Evolutionary conservation across 2,888 invertebrate genomes (phyloP).

Genomic region (Amblyjoppa proteus): DNA sequence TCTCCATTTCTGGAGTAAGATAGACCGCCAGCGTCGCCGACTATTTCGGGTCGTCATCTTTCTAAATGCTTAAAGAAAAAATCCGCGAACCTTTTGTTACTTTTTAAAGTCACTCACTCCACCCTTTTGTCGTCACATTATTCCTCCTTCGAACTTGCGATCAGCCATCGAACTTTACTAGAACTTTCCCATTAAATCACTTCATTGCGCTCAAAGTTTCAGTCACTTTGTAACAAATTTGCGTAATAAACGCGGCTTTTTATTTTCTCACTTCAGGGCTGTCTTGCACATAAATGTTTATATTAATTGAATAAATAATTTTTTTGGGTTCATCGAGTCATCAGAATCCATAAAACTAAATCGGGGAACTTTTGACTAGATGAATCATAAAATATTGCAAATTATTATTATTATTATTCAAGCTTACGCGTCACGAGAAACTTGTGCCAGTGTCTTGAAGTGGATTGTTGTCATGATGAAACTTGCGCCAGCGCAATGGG

Average conservation of each 20-base stretch:
- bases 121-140: too few species aligned
- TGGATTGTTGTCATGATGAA: constrained; percentile 1
- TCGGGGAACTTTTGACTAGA: not conserved
- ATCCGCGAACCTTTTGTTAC: not conserved
- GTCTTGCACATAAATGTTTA: not conserved
- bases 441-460: constrained; percentile 1
- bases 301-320: not conserved
- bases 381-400: not conserved
- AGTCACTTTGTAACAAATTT: not conserved
- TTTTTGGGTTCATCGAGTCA: too few species aligned
- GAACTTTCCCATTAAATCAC: too few species aligned
- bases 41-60: not conserved
- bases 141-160: too few species aligned
- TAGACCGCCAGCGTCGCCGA: not conserved
- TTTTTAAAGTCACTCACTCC: not conserved
- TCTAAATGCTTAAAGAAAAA: not conserved
- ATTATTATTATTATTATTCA: not conserved
- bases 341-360: not conserved
- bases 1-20: not conserved
- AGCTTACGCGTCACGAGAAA: not conserved
- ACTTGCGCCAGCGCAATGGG: constrained; percentile 35
- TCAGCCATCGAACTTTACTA: too few species aligned
- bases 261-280: not conserved
- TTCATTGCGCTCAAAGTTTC: not conserved
- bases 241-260: not conserved